These are phyloP conservation scores for Protophormia terraenovae DNA, from an alignment of 2,888 invertebrate genomes.

Conservation along the genomic window DNA sequence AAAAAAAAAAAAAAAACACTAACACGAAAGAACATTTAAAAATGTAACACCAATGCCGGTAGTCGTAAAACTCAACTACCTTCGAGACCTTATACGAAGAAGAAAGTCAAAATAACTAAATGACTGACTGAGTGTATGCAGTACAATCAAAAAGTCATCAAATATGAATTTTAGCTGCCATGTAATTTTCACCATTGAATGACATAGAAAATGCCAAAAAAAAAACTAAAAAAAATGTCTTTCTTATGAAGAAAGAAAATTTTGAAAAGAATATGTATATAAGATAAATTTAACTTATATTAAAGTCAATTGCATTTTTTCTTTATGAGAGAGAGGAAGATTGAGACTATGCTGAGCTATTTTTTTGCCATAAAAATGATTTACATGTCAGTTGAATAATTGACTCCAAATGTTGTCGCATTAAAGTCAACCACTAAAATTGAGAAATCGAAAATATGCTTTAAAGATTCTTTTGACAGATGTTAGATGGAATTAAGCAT, in stretches of 20 bases:
- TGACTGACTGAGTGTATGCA: constrained; percentile 10
- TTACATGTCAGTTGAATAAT: constrained; percentile 63
- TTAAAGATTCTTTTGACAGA: constrained; percentile 25
- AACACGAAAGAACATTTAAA: no score
- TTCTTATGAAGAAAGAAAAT: constrained; percentile 36
- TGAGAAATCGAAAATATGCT: constrained; percentile 6
- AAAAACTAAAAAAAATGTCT: neutral
- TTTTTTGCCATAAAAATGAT: constrained; percentile 44
- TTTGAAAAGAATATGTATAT: constrained; percentile 31
- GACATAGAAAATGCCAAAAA: constrained; percentile 25
- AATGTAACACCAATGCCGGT: constrained; percentile 34
- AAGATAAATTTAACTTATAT: constrained; percentile 61
- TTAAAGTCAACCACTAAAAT: constrained; percentile 33
- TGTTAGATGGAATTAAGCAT: neutral
- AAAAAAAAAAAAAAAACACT: neutral
- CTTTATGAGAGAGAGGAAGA: neutral
- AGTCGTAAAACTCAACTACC: constrained; percentile 46
- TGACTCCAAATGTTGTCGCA: constrained; percentile 57
- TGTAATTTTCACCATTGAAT: constrained; percentile 64
- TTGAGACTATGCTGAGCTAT: neutral
- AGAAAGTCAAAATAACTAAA: neutral
- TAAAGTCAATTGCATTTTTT: constrained; percentile 60
- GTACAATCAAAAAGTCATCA: constrained; percentile 71
- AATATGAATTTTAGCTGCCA: constrained; percentile 70
- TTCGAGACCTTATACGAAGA: neutral